Evolutionary conservation across 2,113 vertebrate species (phyloP), one percentile per base, ranked within the genome.

Genomic region (Eidolon helvum): DNA sequence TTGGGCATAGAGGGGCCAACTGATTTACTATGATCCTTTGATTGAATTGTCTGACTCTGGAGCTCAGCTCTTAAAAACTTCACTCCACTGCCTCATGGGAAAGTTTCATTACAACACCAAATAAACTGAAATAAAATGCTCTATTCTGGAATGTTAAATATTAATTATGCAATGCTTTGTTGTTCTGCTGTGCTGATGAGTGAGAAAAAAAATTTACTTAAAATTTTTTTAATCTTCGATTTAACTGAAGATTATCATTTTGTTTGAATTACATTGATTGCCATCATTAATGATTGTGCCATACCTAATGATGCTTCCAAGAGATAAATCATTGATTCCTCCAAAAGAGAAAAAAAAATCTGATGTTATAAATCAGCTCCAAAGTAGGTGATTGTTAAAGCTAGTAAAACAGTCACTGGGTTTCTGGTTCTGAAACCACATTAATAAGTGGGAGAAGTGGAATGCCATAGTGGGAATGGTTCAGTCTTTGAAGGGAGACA

Each of bases 261-360:
- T 86, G 57, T 66, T 94, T 95, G 90, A 95, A 90, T 95, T 92
- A 88, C 55, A 87, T 12, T 87, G 72, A 80, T 80, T 65, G 59
- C 21, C 33, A 50, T 79, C 57, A 66, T 85, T 86, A 96, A 85
- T 77, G 80, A 92, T 53, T 55, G 18, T 69, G 45, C 59, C 61
- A 57, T 65, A 69, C 87, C 61, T 82, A 83, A 88, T 78, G 59
- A 82, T 83, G n/a, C 50, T 82, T 38, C 14, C 16, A 65, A 22
- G 45, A 65, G 72, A 61, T 50, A 94, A 83, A 94, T 57, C 57
- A 63, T 11, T 53, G 19, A 92, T 75, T 93, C 14, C 11, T 68
- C 69, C 57, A 28, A 80, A 92, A 91, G 40, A 8, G 0, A 53
- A 48, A 38, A 48, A 48, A 24, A 48, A 69, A 55, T 33, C 55